Evolutionary conservation across 53 echinoderm and acorn worm genomes (phyloP).

Genomic region (Actinopyga echinites): DNA sequence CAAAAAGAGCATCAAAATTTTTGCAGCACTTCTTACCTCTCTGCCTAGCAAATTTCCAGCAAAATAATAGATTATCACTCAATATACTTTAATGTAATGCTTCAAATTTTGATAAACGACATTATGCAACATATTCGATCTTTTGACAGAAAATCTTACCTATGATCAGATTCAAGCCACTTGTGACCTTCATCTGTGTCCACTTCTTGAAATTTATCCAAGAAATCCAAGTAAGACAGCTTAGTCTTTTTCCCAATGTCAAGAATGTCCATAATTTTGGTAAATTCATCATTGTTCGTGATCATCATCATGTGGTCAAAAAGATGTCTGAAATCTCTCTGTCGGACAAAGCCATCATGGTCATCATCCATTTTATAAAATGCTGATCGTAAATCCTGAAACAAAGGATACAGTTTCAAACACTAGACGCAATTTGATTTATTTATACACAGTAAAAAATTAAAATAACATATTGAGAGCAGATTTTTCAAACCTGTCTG

Average conservation of each 20-base stretch:
- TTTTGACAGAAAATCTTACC: conserved; percentile 42
- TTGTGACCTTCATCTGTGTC: conserved; percentile 91
- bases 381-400: conserved; percentile 77
- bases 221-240: conserved; percentile 82
- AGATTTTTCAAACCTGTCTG: no score
- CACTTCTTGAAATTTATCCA: conserved; percentile 82
- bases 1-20: no score
- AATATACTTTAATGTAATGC: no score
- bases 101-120: no score
- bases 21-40: no score
- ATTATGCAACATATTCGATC: no score
- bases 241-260: conserved; percentile 79
- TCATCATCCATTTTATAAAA: conserved; percentile 98
- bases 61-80: no score
- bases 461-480: no score
- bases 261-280: conserved; percentile 72
- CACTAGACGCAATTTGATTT: no score
- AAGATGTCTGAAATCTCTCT: conserved; percentile 84
- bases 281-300: conserved; percentile 84
- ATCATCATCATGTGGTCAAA: conserved; percentile 89
- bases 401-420: background rate
- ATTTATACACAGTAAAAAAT: no score
- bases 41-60: no score
- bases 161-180: conserved; percentile 96
- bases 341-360: conserved; percentile 85